Percentiles rank a stretch among this genome's conserved stretches.
phyloP scores from a whole-genome alignment of 2,888 invertebrate species.

The Drosophila peninsularis region DNA sequence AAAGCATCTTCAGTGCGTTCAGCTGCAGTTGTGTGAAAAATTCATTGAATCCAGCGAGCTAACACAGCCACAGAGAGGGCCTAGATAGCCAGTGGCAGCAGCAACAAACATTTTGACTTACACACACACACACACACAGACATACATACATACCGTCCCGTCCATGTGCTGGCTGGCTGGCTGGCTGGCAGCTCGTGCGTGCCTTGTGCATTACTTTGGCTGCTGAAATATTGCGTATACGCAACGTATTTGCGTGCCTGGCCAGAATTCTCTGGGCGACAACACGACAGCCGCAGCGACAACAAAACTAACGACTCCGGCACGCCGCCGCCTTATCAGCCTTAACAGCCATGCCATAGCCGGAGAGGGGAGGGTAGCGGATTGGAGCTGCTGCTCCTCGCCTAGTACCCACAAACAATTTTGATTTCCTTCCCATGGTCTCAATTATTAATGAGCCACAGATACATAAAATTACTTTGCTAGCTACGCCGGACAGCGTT shows the following conservation, averaged over 20 bases:
- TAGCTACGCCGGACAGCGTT: constrained; percentile 35
- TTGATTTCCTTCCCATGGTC: constrained; percentile 58
- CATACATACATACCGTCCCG: background rate
- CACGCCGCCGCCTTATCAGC: constrained; percentile 52
- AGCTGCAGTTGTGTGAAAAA: constrained; percentile 65
- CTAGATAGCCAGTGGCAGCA: constrained; percentile 25
- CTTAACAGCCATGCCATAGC: background rate
- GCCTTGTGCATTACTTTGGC: constrained; percentile 65
- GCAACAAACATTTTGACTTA: constrained; percentile 56
- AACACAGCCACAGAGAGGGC: constrained; percentile 27
- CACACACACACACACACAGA: constrained; percentile 9
- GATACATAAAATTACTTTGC: constrained; percentile 59
- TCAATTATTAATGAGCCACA: constrained; percentile 69
- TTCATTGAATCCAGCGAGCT: constrained; percentile 73
- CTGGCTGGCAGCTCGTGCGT: constrained; percentile 31
- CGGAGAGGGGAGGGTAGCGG: no score
- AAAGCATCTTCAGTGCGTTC: constrained; percentile 1
- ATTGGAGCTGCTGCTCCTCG: background rate
- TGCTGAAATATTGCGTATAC: constrained; percentile 76
- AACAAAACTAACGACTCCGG: constrained; percentile 58
- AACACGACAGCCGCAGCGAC: constrained; percentile 46
- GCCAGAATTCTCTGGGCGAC: constrained; percentile 42
- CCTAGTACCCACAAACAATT: constrained; percentile 53
- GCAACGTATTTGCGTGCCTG: constrained; percentile 63
- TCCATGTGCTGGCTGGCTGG: no score